These are phyloP conservation scores for Idaea straminata DNA, from an alignment of 2,888 invertebrate genomes.

Conservation along the genomic window DNA sequence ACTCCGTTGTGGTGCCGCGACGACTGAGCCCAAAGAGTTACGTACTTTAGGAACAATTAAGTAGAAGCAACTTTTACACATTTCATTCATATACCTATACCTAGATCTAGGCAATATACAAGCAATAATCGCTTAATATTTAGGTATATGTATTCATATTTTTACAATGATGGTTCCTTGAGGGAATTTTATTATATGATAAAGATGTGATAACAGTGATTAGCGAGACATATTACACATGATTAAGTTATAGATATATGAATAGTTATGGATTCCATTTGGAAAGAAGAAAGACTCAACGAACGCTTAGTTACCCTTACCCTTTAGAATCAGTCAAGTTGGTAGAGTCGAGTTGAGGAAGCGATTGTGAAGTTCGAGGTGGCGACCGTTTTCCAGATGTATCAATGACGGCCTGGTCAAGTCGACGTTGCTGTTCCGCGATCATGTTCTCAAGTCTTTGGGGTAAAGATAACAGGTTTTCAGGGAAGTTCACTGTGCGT, in stretches of 20 bases:
- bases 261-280: too few species aligned
- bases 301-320: constrained; percentile 6
- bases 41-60: constrained; percentile 1
- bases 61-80: not conserved
- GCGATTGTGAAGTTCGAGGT: constrained; percentile 51
- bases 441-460: constrained; percentile 58
- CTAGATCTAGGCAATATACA: too few species aligned
- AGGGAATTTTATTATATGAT: too few species aligned
- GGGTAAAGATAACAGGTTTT: constrained; percentile 54
- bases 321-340: constrained; percentile 35
- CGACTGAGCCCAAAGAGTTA: constrained; percentile 36
- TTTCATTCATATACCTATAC: not conserved
- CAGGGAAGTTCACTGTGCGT: constrained; percentile 60
- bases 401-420: constrained; percentile 54
- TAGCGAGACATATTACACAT: not conserved
- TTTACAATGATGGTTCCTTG: too few species aligned
- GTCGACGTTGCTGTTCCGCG: constrained; percentile 51
- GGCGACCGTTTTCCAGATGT: constrained; percentile 49
- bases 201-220: too few species aligned
- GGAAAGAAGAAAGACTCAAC: too few species aligned
- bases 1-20: constrained; percentile 64
- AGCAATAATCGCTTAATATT: not conserved
- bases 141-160: too few species aligned
- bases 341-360: constrained; percentile 51
- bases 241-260: too few species aligned